Conservation (phyloP, 2,797 vertebrate genomes). For the Diglossa cyanea region DNA sequence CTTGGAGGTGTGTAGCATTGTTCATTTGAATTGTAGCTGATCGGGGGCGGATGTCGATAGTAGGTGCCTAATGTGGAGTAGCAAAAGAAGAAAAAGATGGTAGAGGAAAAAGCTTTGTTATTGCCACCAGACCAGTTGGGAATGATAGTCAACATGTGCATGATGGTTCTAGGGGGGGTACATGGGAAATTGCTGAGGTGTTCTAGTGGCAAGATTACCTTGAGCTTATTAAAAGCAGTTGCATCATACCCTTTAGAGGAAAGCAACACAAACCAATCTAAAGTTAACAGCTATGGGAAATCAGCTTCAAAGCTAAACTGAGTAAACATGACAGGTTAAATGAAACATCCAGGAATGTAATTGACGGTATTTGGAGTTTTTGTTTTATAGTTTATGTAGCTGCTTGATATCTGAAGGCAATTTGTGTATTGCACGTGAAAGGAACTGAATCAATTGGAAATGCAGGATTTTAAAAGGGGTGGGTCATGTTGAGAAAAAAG, state of each 20-base stretch:
- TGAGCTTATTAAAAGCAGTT: background rate
- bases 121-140: background rate
- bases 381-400: background rate
- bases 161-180: slow-evolving; percentile 36
- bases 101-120: background rate
- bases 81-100: background rate
- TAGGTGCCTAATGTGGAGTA: slow-evolving; percentile 86
- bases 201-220: slow-evolving; percentile 30
- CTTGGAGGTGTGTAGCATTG: slow-evolving; percentile 97
- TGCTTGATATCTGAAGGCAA: slow-evolving; percentile 38
- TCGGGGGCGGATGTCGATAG: slow-evolving; percentile 96
- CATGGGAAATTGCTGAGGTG: slow-evolving; percentile 24
- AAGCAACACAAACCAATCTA: slow-evolving; percentile 59
- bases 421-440: slow-evolving; percentile 16
- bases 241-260: slow-evolving; percentile 28
- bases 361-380: background rate
- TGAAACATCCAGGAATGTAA: slow-evolving; percentile 5
- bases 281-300: slow-evolving; percentile 30
- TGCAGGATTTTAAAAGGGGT: slow-evolving; percentile 44
- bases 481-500: background rate
- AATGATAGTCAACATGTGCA: background rate
- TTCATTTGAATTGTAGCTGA: slow-evolving; percentile 99
- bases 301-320: slow-evolving; percentile 41
- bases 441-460: slow-evolving; percentile 42
- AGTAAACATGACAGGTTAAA: slow-evolving; percentile 42